Evolutionary conservation across 2,113 vertebrate genomes (phyloP), one percentile per base, ranked within the genome.

Genomic region (Anguilla rostrata): DNA sequence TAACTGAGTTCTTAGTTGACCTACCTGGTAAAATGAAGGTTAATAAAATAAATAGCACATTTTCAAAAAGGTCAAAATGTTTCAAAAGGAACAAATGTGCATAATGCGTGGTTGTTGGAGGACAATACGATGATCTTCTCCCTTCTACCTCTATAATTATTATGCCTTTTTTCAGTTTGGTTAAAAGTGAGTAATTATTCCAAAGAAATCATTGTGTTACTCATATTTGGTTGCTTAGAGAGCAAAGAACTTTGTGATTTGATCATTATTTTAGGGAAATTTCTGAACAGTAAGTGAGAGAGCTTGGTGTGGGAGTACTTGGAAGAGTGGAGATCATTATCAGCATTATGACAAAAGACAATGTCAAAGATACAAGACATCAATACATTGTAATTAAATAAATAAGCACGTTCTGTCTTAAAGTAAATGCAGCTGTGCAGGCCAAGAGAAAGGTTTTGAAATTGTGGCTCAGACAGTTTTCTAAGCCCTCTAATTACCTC

Each of bases 401-500:
- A 88, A 86, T 84, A 89, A 92, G 83, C 43, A 89, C 88, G 90
- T 89, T 89, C 92, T 90, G 91, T 90, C 90, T 92, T 87, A 88
- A 85, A 87, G 89, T 88, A 90, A 92, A 92, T 92, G 90, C 89
- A 87, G 84, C 86, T 86, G 91, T 92, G 94, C 92, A 93, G 94
- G 94, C 93, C 92, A 93, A 92, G 82, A 84, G 87, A 87, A 89
- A 88, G 90, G 91, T n/a, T 80, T 34, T 78, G 71, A 85, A 91
- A 89, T 88, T 90, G 90, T 90, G 90, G 88, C 60, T 87, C 90
- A 92, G 88, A 86, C 86, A 92, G 84, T 81, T 88, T 89, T 87
- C 82, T 49, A 63, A 91, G 93, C 93, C 93, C 95, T 91, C 90
- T 93, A 94, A 96, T 95, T 95, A 95, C 88, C 90, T 93, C 92